Conservation (phyloP, 2,113 vertebrate genomes). For the Elgaria multicarinata region DNA sequence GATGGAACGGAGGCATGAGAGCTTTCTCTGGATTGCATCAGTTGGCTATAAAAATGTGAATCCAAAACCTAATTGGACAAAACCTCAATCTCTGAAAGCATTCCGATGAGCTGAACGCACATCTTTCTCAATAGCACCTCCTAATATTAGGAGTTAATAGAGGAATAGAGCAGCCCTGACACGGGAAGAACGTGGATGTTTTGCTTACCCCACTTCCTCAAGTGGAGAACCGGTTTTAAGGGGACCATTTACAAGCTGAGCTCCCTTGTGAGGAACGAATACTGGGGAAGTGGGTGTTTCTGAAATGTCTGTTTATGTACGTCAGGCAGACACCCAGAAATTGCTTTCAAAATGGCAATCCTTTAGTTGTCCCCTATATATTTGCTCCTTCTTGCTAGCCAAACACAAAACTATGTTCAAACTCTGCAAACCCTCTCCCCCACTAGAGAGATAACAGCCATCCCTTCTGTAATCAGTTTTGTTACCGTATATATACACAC, state of each 20-base stretch:
- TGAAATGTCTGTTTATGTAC: not conserved
- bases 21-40: not conserved
- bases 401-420: not conserved
- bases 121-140: not conserved
- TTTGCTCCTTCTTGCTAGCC: not conserved
- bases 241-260: not conserved
- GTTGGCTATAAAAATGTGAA: constrained; percentile 39
- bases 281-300: not conserved
- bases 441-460: not conserved
- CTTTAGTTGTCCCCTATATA: not conserved
- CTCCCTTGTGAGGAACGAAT: not conserved
- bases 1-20: not conserved
- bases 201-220: not conserved
- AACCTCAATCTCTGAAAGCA: not conserved
- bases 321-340: not conserved
- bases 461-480: not conserved
- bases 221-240: not conserved
- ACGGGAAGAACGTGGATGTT: not conserved
- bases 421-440: not conserved
- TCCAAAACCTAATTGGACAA: constrained; percentile 43
- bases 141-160: not conserved
- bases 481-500: not conserved
- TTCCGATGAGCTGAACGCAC: constrained; percentile 13
- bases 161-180: not conserved
- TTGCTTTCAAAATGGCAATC: not conserved